A percentile compares a stretch with the other conserved stretches of the same genome.
Conservation (phyloP, 2,888 invertebrate species). For the Alviniconcha strummeri region DNA sequence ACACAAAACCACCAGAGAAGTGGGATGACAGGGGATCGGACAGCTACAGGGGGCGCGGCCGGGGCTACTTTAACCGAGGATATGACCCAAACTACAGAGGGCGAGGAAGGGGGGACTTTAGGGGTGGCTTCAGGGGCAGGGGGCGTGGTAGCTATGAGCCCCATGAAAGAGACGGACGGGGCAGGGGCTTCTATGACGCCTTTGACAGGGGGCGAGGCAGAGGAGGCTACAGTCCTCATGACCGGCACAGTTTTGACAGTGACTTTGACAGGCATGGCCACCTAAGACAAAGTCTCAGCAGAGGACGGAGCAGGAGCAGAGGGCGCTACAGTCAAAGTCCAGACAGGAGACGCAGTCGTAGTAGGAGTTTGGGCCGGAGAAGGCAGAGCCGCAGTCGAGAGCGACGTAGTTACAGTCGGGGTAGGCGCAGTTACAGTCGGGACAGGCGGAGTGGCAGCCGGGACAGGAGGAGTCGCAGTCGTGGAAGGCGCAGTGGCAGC, state of each 20-base stretch:
- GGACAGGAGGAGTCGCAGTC: slow-evolving; percentile 31
- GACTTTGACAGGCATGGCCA: neutral
- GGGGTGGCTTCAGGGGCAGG: slow-evolving; percentile 22
- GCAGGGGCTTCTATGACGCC: neutral
- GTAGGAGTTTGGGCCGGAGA: slow-evolving; percentile 6
- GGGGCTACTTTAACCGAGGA: slow-evolving; percentile 15
- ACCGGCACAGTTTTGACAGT: neutral
- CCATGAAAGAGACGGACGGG: slow-evolving; percentile 13
- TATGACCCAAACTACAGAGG: slow-evolving; percentile 26
- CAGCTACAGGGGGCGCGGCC: slow-evolving; percentile 1
- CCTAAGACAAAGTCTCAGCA: neutral
- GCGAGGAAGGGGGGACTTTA: slow-evolving; percentile 11
- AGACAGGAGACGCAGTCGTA: slow-evolving; percentile 8
- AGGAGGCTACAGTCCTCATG: neutral
- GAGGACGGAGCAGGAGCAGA: slow-evolving; percentile 7
- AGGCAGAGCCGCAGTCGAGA: slow-evolving; percentile 9
- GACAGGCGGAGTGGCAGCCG: slow-evolving; percentile 33
- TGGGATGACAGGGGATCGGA: neutral
- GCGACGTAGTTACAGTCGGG: slow-evolving; percentile 5
- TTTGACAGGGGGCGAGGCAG: slow-evolving; percentile 8
- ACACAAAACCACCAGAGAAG: slow-evolving; percentile 10
- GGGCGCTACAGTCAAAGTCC: slow-evolving; percentile 14
- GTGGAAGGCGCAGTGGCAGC: slow-evolving; percentile 34
- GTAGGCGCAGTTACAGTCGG: neutral
- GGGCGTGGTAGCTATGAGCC: slow-evolving; percentile 16